Evolutionary conservation across 2,113 vertebrate species (phyloP), one percentile per base, ranked within the genome.

Genomic region (Pica pica): DNA sequence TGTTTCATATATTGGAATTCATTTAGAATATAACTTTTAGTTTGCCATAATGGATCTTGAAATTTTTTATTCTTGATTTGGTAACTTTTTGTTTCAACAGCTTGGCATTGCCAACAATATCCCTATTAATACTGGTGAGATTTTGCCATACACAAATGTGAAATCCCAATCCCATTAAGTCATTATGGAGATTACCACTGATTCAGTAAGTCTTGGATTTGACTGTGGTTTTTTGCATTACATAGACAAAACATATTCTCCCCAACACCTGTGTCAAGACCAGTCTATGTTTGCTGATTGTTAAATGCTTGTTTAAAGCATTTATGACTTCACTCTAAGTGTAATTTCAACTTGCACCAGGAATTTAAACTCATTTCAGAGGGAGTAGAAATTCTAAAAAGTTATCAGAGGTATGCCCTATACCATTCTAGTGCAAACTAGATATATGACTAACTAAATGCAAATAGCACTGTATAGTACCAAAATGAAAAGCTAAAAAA

Each of bases 401-500:
- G 22, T 57, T 91, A 52, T 26, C 23, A 19, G 24, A 68, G 7
- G 44, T 26, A 63, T 49, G 27, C 26, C 30, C 37, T 68, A 16
- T 14, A 53, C 27, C 0, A 0, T 44, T 75, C 19, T 14, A 63
- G 37, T 26, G 53, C 22, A 78, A 82, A 44, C 6, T 10, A 61
- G 55, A 50, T 50, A 9, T 16, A 31, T 6, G 8, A 42, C 46
- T 46, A 70, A 78, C 31, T 76, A 70, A 73, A 63, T 21, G 46
- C 33, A 89, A 92, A 68, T 24, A 78, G 27, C 47, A 30, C 26
- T 75, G 68, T 6, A 75, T 5, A 49, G 22, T 31, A 80, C 30
- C 64, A 60, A 93, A 90, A 60, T 19, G 5, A 81, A 90, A 87
- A 76, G 70, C n/a, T 79, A 47, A 77, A 91, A 82, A 59, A 50